These are phyloP conservation scores for Sminthurinus aureus DNA, from an alignment of 2,888 invertebrate genomes.

Conservation along the genomic window DNA sequence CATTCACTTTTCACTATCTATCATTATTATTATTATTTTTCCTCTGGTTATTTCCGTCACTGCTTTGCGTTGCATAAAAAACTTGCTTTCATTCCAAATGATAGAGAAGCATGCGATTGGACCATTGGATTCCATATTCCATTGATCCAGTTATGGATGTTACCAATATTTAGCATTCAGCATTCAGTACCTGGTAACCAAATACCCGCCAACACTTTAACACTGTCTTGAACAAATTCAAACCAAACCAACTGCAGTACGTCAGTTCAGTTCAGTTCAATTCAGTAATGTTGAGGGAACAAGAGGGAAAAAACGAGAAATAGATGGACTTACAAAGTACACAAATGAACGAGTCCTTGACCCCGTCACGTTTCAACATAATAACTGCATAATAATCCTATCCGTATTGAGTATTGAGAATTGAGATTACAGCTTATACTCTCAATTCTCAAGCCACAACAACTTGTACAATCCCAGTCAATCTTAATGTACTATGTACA, in stretches of 20 bases:
- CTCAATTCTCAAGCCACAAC: neutral
- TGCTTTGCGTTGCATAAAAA: neutral
- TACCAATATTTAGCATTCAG: neutral
- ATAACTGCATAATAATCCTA: conserved; percentile 33
- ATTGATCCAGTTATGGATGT: neutral
- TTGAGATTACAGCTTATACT: conserved; percentile 6
- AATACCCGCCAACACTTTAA: conserved; percentile 2
- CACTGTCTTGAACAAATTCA: neutral
- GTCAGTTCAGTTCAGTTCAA: neutral
- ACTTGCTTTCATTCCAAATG: neutral
- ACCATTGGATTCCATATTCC: neutral
- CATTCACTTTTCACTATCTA: conserved; percentile 13
- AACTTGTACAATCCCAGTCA: too few relatives aligned
- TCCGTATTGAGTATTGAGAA: too few relatives aligned
- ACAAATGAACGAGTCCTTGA: conserved; percentile 59
- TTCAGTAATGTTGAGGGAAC: neutral
- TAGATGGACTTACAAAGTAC: conserved; percentile 19
- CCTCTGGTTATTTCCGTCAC: conserved; percentile 34
- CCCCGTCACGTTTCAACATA: conserved; percentile 50
- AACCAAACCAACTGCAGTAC: neutral
- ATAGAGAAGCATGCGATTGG: neutral
- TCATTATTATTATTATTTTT: neutral
- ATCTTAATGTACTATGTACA: neutral
- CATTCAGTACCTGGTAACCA: neutral
- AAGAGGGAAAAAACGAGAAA: neutral